Percentiles rank a stretch among this genome's conserved stretches.
phyloP scores from a whole-genome alignment of 1,140 invertebrate species.

The Drosophila pandora region DNA sequence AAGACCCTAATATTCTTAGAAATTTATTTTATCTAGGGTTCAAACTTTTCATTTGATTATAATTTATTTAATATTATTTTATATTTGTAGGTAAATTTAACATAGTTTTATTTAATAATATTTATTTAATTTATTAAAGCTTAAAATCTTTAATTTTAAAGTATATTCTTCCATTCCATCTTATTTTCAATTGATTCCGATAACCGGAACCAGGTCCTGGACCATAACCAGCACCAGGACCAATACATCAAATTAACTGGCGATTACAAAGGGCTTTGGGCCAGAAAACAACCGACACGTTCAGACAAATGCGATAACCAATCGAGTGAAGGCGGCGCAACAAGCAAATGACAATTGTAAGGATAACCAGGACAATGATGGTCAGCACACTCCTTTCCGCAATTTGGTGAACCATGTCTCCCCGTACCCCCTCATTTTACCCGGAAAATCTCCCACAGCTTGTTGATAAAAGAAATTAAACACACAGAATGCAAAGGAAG shows the following conservation, averaged over 20 bases:
- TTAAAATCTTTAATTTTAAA: too few relatives aligned
- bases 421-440: not conserved
- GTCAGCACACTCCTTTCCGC: constrained; percentile 36
- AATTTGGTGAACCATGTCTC: constrained; percentile 2
- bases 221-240: not conserved
- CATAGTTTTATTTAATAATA: too few relatives aligned
- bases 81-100: too few relatives aligned
- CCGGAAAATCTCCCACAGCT: constrained; percentile 14
- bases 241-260: constrained; percentile 62
- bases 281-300: constrained; percentile 12
- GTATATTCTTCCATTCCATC: too few relatives aligned
- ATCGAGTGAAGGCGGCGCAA: constrained; percentile 54
- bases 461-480: constrained; percentile 80
- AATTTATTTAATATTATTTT: not conserved
- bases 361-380: constrained; percentile 57
- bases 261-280: constrained; percentile 63
- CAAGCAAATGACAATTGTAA: constrained; percentile 77
- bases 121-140: too few relatives aligned
- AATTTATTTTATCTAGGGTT: too few relatives aligned
- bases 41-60: not conserved
- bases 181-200: too few relatives aligned
- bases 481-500: constrained; percentile 38
- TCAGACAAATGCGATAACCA: constrained; percentile 31
- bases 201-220: not conserved
- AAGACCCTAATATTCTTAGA: too few relatives aligned